These are phyloP conservation scores for Chirona hameri DNA, from an alignment of 2,888 invertebrate species.

Conservation along the genomic window DNA sequence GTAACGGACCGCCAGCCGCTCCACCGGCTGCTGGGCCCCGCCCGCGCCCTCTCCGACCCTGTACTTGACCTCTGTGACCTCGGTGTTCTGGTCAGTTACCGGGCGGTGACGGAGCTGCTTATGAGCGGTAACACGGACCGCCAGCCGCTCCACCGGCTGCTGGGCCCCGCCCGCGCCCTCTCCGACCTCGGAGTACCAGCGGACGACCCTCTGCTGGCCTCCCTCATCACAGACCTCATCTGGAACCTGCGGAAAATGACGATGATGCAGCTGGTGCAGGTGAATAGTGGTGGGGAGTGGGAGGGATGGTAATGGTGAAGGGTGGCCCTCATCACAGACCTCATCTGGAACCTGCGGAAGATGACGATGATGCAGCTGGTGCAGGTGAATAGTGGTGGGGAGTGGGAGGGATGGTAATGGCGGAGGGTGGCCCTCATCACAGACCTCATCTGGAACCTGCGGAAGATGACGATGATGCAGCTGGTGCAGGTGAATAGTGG, in stretches of 20 bases:
- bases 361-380: constrained; percentile 42
- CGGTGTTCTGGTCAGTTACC: no score
- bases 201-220: constrained; percentile 35
- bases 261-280: constrained; percentile 41
- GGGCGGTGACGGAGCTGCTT: not conserved
- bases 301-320: no score
- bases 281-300: not conserved
- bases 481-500: constrained; percentile 38
- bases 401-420: no score
- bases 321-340: constrained; percentile 42
- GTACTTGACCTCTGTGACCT: no score
- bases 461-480: constrained; percentile 42
- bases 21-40: no score
- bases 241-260: constrained; percentile 44
- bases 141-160: not conserved
- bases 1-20: not conserved
- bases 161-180: not conserved
- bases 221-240: constrained; percentile 42
- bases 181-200: not conserved
- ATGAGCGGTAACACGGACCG: not conserved
- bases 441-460: constrained; percentile 43
- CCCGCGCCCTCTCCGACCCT: no score
- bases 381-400: constrained; percentile 31
- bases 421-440: constrained; percentile 42
- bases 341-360: constrained; percentile 43